Evolutionary conservation across 2,888 invertebrate genomes (phyloP).

Genomic region (Seira musarum): DNA sequence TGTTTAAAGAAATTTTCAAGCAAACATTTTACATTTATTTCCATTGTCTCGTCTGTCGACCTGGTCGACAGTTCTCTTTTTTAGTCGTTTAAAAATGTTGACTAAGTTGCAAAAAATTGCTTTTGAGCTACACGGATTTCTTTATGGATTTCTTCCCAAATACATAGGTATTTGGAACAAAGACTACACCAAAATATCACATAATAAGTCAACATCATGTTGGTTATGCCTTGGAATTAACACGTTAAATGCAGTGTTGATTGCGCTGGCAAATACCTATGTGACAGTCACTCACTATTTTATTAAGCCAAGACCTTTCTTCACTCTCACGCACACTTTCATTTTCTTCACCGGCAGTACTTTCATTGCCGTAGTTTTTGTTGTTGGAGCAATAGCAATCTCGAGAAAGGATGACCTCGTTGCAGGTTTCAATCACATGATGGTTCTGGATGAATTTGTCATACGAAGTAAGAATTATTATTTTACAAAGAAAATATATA

Average conservation of each 20-base stretch:
- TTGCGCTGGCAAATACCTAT: not conserved
- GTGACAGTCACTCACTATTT: not conserved
- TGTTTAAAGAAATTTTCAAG: no score
- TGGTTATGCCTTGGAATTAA: not conserved
- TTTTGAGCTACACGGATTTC: not conserved
- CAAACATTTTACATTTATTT: no score
- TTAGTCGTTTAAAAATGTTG: not conserved
- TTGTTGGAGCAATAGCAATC: not conserved
- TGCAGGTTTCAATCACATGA: constrained; percentile 1
- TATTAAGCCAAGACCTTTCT: not conserved
- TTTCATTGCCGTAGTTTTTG: not conserved
- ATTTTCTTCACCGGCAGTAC: constrained; percentile 18
- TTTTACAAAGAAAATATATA: not conserved
- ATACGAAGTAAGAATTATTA: constrained; percentile 6
- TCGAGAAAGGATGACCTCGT: not conserved
- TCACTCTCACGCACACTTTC: not conserved
- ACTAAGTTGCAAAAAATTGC: not conserved
- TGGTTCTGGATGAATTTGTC: not conserved
- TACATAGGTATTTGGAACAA: not conserved
- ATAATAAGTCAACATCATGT: not conserved
- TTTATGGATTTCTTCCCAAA: not conserved
- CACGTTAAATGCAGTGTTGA: not conserved
- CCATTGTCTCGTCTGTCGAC: no score
- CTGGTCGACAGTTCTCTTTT: no score
- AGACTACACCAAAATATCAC: not conserved